Base-by-base conservation (phyloP, 2,888 invertebrate species). In the Platypus cylindrus region DNA sequence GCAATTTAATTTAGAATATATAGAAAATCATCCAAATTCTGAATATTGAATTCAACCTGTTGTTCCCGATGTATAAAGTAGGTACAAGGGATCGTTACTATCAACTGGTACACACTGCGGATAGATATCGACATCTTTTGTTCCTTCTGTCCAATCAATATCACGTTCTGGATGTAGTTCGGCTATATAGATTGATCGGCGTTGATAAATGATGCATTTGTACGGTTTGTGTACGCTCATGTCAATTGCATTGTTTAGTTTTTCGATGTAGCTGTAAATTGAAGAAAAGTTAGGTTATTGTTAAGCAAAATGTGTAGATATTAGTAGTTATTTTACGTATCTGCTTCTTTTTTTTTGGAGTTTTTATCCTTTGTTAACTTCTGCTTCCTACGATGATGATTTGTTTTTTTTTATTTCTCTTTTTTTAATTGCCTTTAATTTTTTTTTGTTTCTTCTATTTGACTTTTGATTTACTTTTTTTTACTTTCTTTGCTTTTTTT, bases 31-130 rank as follows among this genome's bases (percentile, higher is more conserved):
- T 22, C 7, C 31, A 3, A 3, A 16, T 14, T 31, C n/a, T 15
- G 7, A 27, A 13, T 12, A 28, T 34, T n/a, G 5, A 18, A 17
- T 15, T 23, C 36, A 55, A 69, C 78, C 78, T 37, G 80, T 80
- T n/a, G 80, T 80, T 43, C 87, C 87, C 2, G 93, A 93, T 0
- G 94, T 94, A 55, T 94, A 93, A 3, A 94, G 66, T 40, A 94
- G 79, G 53, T 94, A 94, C 7, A 93, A 62, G 0, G 93, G 89
- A 49, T 91, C 84, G 50, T 85, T 89, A 1, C 93, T 82, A 49
- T 85, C 82, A 0, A 90, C 78, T 0, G 91, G 72, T 1, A 89
- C 82, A 55, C 90, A 90, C n/a, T n/a, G n/a, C 2, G 81, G 76
- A 32, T 78, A 77, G 0, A 80, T 78, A 3, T 72, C 68, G 0